Evolutionary conservation across 2,888 invertebrate species (phyloP).

Genomic region (Lasioglossum calceatum): DNA sequence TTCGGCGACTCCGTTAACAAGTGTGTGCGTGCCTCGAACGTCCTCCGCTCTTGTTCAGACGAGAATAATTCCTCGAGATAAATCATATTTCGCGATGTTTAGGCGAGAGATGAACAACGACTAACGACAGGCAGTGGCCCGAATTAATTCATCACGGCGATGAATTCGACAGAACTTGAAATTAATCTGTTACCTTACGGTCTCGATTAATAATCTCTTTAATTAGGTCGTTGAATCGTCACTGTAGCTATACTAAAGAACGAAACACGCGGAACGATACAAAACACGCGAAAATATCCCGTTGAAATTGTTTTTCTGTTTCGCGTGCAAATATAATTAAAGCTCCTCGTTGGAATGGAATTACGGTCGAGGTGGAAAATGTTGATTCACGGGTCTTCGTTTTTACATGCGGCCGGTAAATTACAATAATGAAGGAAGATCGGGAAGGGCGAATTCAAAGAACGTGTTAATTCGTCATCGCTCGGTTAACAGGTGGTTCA

Average conservation of each 20-base stretch:
- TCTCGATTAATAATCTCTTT: not conserved
- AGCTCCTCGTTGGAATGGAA: not conserved
- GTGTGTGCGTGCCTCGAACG: not conserved
- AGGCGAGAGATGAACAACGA: not conserved
- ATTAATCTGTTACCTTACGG: not conserved
- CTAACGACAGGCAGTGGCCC: not conserved
- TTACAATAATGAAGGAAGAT: not conserved
- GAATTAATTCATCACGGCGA: not conserved
- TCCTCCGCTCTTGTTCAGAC: not conserved
- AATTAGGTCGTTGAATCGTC: not conserved
- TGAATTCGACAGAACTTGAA: not conserved
- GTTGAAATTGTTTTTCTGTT: not conserved
- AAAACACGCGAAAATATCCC: not conserved
- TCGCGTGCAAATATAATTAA: not conserved
- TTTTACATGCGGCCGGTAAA: not conserved
- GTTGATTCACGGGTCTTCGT: not conserved
- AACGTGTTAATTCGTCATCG: not conserved
- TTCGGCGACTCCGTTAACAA: not conserved
- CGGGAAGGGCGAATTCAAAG: not conserved
- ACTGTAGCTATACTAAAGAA: not conserved
- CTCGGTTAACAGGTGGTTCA: slow-evolving; percentile 8
- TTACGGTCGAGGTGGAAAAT: not conserved
- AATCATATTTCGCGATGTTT: not conserved
- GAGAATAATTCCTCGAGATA: not conserved
- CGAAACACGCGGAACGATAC: not conserved